Evolutionary conservation across 2,113 vertebrate genomes (phyloP), one percentile per base, ranked within the genome.

Genomic region (Myxocyprinus asiaticus): DNA sequence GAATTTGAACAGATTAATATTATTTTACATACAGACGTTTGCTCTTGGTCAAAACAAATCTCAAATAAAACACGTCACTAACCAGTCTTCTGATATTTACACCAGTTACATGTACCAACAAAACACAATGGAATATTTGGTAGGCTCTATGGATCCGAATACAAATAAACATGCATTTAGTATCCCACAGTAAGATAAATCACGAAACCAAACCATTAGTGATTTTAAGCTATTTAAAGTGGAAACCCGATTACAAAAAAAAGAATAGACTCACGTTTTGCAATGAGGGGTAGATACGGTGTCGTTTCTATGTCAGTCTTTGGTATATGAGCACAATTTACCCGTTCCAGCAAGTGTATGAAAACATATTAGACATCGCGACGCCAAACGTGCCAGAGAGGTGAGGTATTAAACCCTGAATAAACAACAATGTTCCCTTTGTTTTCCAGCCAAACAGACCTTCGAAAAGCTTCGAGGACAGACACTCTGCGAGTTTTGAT

Each of bases 311-410:
- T 33, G 44, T 7, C 12, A 53, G 4, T 15, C 2, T 53, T 53
- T 42, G 11, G 45, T 42, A 9, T 51, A 42, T 2, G n/a, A 14
- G 6, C 63, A 33, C n/a, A 14, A 58, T 75, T 67, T 62, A 56
- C 53, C 51, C 51, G 51, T 59, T 74, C 63, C 64, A 75, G 11
- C 72, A 66, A 68, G 55, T 56, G 65, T 9, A 43, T 53, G 56
- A 14, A 76, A 74, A 55, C 76, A 53, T 67, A 59, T 55, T 44
- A 11, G 33, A 68, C 79, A 81, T 81, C 45, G 71, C 63, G 71
- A 68, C 15, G 79, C 55, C 56, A 51, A 61, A 42, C 33, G 33
- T 59, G 53, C 17, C 22, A 33, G 15, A 15, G 7, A 65, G 48
- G 47, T 43, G 14, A 55, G 73, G 73, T 22, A 50, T 50, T 44